Evolutionary conservation across 2,797 vertebrate genomes (phyloP).

Genomic region (Myripristis murdjan): DNA sequence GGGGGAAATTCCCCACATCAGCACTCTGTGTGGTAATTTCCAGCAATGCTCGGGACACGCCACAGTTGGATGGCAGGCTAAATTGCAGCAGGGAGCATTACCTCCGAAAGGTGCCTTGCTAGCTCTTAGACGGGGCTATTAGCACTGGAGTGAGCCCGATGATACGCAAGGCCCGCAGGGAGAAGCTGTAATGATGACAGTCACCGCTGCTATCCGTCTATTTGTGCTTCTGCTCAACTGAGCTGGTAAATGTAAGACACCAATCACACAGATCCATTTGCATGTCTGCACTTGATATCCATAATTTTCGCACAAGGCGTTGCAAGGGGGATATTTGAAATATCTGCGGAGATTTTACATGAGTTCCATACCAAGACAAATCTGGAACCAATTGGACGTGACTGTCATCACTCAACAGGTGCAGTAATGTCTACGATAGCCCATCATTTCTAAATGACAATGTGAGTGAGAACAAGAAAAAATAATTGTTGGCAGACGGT

Average conservation of each 20-base stretch:
- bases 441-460: neutral
- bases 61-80: conserved; percentile 76
- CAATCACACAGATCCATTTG: conserved; percentile 41
- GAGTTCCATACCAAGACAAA: conserved; percentile 1
- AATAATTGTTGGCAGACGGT: too few relatives aligned
- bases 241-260: conserved; percentile 55
- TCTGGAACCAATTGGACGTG: neutral
- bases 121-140: conserved; percentile 80
- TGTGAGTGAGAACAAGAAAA: neutral
- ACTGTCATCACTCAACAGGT: neutral
- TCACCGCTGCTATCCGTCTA: conserved; percentile 55
- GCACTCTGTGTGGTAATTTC: conserved; percentile 80
- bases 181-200: conserved; percentile 73
- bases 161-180: conserved; percentile 69
- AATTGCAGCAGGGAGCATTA: conserved; percentile 78
- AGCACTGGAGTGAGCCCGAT: conserved; percentile 78
- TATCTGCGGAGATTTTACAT: neutral
- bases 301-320: conserved; percentile 7
- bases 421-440: neutral
- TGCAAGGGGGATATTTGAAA: conserved; percentile 2
- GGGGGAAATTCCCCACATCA: conserved; percentile 74
- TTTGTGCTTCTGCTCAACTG: conserved; percentile 58
- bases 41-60: conserved; percentile 70
- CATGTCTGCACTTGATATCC: conserved; percentile 11
- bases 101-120: conserved; percentile 75